Base-by-base conservation (phyloP, 1,140 invertebrate species). In the Zelostemma sp. region DNA sequence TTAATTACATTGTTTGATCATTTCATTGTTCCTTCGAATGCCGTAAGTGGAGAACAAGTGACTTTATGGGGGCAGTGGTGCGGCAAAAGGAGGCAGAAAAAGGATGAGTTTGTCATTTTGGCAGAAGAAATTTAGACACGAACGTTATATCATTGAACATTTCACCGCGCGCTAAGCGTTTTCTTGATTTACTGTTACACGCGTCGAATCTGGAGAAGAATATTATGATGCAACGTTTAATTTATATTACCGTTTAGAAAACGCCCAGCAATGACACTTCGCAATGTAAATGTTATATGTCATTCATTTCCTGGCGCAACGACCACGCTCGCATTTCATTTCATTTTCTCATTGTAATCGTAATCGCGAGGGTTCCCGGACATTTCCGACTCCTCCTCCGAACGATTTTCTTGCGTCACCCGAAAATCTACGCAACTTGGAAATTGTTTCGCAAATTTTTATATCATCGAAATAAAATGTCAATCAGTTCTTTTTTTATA, bases 121-220 rank as follows among this genome's bases (percentile, higher is more conserved):
- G 8, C 8, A 4, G 21, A 25, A 25, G 21, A 25, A 25, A 25
- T n/a, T n/a, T n/a, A n/a, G n/a, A n/a, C n/a, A n/a, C n/a, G n/a
- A n/a, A n/a, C 16, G 67, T 64, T 69, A 69, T 69, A 61, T 69
- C 67, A 69, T 69, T 69, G 61, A 21, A 12, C 57, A 69, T 69
- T 64, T 69, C 67, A 61, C 67, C 47, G 45, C 53, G 47, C 40
- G 45, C n/a, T n/a, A n/a, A n/a, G 47, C 59, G 50, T 68, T 59
- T 64, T 51, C 56, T 64, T 51, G 60, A 69, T 60, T 60, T 50
- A 45, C 56, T 60, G 54, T 69, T 69, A 60, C 67, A 45, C 62
- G n/a, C 61, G 53, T 61, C 65, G 35, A 47, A 58, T 54, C 38
- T 48, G 61, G 61, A 61, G 53, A 59, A 63, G 33, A 66, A 61